phyloP scores from a whole-genome alignment of 2,888 invertebrate genomes.

The Cryptocephalus primarius region DNA sequence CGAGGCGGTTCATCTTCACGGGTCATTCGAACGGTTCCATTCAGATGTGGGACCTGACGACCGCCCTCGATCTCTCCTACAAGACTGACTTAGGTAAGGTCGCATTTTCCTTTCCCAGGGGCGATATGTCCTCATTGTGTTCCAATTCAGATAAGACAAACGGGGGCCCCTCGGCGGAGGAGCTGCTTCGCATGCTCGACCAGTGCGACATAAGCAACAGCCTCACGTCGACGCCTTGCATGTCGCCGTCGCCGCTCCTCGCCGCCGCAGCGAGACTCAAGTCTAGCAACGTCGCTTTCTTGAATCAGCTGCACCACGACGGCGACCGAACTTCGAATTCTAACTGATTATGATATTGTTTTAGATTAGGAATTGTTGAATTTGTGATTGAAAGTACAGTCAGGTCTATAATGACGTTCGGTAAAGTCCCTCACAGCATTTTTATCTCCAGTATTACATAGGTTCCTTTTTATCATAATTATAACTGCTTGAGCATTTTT shows the following conservation, averaged over 20 bases:
- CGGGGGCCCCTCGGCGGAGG: constrained; percentile 88
- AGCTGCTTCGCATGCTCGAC: constrained; percentile 81
- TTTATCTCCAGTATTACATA: too few relatives aligned
- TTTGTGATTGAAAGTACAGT: too few relatives aligned
- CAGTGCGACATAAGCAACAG: constrained; percentile 87
- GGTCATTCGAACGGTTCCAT: constrained; percentile 88
- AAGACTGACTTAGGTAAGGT: constrained; percentile 40
- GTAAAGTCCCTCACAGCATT: too few relatives aligned
- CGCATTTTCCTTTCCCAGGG: background rate
- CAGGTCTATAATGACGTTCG: too few relatives aligned
- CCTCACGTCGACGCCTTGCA: constrained; percentile 64
- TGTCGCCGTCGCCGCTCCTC: constrained; percentile 59
- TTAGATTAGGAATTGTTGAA: too few relatives aligned
- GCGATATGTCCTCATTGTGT: too few relatives aligned
- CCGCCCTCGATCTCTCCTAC: constrained; percentile 71
- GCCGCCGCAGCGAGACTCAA: constrained; percentile 45
- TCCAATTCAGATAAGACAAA: constrained; percentile 35
- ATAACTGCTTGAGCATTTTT: too few relatives aligned
- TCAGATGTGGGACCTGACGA: constrained; percentile 98
- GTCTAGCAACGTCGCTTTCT: constrained; percentile 51
- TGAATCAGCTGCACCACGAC: constrained; percentile 42
- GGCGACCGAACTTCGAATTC: constrained; percentile 2
- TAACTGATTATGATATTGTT: too few relatives aligned
- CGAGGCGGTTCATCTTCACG: constrained; percentile 79
- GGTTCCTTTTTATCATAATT: too few relatives aligned